Conservation (phyloP, 2,797 vertebrate genomes). For the Falco naumanni region DNA sequence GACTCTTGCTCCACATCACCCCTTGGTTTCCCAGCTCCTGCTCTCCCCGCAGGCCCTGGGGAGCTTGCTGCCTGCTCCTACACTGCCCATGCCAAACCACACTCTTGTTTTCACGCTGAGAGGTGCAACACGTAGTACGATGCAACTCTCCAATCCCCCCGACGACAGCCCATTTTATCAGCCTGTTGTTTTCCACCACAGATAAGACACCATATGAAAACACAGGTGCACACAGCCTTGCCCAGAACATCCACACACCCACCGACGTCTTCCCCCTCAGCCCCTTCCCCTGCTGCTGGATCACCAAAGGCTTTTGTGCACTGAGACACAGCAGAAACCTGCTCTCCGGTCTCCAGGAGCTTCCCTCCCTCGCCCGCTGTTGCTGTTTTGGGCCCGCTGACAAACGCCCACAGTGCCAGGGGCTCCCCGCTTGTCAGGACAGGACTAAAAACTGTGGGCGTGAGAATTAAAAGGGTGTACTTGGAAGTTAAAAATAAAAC, state of each 20-base stretch:
- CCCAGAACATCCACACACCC: not conserved
- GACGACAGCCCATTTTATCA: not conserved
- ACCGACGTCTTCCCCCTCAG: not conserved
- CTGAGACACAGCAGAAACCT: not conserved
- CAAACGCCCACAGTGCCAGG: not conserved
- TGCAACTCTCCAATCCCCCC: not conserved
- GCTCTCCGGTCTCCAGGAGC: not conserved
- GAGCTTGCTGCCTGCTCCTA: not conserved
- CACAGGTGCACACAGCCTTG: not conserved
- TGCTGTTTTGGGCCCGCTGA: slow-evolving; percentile 2
- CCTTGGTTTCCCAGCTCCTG: not conserved
- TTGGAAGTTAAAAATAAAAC: slow-evolving; percentile 23
- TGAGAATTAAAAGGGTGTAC: slow-evolving; percentile 41
- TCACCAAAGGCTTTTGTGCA: not conserved
- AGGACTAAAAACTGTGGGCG: slow-evolving; percentile 6
- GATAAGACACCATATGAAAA: not conserved
- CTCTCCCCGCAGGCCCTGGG: not conserved
- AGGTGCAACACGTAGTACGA: fast-evolving
- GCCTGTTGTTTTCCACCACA: not conserved
- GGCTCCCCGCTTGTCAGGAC: slow-evolving; percentile 38
- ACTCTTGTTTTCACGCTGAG: fast-evolving
- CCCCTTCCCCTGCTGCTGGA: not conserved
- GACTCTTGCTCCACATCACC: not conserved
- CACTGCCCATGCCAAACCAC: not conserved
- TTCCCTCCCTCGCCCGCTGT: not conserved